Evolutionary conservation across 2,797 vertebrate species (phyloP).

Genomic region (Sitta carolinensis): DNA sequence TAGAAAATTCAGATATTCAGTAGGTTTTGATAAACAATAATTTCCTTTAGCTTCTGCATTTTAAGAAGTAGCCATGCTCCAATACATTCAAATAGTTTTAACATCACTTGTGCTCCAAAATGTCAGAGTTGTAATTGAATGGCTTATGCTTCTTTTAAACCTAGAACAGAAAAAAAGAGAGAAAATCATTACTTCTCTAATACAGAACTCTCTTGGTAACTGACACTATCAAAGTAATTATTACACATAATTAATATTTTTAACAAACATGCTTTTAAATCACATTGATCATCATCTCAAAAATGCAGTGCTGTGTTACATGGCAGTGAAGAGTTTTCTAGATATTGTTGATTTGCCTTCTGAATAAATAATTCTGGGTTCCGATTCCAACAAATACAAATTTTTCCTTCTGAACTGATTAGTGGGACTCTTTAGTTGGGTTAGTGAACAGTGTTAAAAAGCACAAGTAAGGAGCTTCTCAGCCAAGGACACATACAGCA

Average conservation of each 20-base stretch:
- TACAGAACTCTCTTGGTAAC: background rate
- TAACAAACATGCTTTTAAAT: background rate
- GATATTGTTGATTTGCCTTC: background rate
- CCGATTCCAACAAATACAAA: background rate
- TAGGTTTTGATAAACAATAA: constrained; percentile 44
- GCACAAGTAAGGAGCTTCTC: background rate
- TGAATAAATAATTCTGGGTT: background rate
- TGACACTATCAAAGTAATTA: background rate
- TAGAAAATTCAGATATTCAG: constrained; percentile 49
- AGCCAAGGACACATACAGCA: background rate
- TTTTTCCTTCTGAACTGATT: background rate
- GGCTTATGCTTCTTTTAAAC: background rate
- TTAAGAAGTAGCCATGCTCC: constrained; percentile 53
- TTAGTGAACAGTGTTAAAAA: background rate
- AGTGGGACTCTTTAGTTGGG: background rate
- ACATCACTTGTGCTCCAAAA: background rate
- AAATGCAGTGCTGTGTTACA: background rate
- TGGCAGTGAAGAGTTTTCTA: background rate
- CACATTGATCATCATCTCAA: background rate
- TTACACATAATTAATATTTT: background rate
- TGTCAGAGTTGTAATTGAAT: constrained; percentile 20
- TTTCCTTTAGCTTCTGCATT: constrained; percentile 53
- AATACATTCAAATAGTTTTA: constrained; percentile 39
- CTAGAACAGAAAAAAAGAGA: constrained; percentile 63
- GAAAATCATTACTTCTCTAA: constrained; percentile 26